Percentiles rank a stretch among this genome's conserved stretches.
Evolutionary conservation across 2,113 vertebrate species (phyloP).

Genomic region (Anguilla japonica): DNA sequence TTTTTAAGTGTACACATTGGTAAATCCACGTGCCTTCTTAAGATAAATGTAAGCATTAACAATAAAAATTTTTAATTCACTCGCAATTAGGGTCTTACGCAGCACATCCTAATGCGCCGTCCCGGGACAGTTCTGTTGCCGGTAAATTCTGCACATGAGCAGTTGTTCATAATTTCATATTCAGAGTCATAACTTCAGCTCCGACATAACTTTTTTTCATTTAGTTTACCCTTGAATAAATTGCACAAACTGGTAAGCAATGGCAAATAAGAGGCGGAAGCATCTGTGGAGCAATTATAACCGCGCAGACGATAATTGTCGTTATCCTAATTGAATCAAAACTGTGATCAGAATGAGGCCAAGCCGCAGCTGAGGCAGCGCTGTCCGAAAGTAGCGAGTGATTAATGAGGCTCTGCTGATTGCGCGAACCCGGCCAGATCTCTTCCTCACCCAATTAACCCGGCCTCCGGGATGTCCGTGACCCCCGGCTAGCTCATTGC

Average conservation of each 20-base stretch:
- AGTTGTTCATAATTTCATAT: too few species aligned
- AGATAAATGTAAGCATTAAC: constrained; percentile 15
- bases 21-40: background rate
- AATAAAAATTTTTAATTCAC: background rate
- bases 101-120: background rate
- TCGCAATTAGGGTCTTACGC: background rate
- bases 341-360: background rate
- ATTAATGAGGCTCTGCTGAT: constrained; percentile 28
- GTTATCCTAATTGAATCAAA: background rate
- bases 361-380: background rate
- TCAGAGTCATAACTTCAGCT: too few species aligned
- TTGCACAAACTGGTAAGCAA: background rate
- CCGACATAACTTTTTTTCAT: too few species aligned
- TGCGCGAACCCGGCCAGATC: constrained; percentile 11
- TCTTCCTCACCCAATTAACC: constrained; percentile 32
- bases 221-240: background rate
- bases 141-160: too few species aligned
- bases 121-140: background rate
- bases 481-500: constrained; percentile 19
- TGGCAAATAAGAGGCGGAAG: background rate
- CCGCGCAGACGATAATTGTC: background rate
- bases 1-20: constrained; percentile 14
- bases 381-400: background rate
- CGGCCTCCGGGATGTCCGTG: constrained; percentile 4
- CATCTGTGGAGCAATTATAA: background rate